phyloP scores from a whole-genome alignment of 2,888 invertebrate genomes.

The Neria commutata region DNA sequence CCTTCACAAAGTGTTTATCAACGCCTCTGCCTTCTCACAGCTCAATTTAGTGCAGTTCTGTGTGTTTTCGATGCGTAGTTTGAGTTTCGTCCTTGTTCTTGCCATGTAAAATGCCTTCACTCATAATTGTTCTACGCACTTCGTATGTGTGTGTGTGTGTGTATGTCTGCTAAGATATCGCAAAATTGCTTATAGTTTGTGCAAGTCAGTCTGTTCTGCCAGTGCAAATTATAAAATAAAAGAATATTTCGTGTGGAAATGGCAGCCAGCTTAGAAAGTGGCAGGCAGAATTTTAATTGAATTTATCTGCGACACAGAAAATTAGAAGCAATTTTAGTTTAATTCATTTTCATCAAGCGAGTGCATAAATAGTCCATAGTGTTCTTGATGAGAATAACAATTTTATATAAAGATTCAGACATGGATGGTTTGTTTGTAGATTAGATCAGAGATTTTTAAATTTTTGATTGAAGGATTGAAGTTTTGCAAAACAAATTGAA shows the following conservation, averaged over 20 bases:
- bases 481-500: too few relatives aligned
- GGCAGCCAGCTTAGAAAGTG: not conserved
- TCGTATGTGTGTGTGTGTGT: not conserved
- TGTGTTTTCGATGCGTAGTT: too few relatives aligned
- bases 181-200: not conserved
- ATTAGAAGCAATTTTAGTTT: conserved; percentile 12
- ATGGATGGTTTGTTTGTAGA: too few relatives aligned
- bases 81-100: too few relatives aligned
- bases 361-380: too few relatives aligned
- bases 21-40: too few relatives aligned
- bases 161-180: not conserved
- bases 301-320: conserved; percentile 33
- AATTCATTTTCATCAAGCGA: too few relatives aligned
- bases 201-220: not conserved
- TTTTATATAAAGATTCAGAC: too few relatives aligned
- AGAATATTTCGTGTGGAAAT: not conserved
- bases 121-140: not conserved
- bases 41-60: not conserved
- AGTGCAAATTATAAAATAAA: not conserved
- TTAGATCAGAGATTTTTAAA: too few relatives aligned
- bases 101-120: not conserved
- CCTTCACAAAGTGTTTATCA: too few relatives aligned
- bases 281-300: conserved; percentile 41
- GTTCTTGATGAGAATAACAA: too few relatives aligned
- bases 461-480: too few relatives aligned